Conservation (phyloP, 2,797 vertebrate genomes). For the Kryptopterus vitreolus region DNA sequence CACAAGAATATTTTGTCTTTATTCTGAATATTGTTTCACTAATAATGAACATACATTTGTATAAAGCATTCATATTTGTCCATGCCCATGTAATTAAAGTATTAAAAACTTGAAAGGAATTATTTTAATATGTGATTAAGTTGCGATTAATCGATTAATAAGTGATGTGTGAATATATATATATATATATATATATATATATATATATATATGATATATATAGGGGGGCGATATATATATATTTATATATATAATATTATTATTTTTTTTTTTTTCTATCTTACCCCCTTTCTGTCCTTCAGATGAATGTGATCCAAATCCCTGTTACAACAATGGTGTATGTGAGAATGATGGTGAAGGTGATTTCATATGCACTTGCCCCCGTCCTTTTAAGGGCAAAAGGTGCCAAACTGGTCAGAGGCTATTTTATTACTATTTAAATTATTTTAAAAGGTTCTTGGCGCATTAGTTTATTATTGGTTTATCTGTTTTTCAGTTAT, state of each 20-base stretch:
- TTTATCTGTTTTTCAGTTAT: conserved; percentile 55
- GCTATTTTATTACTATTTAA: background rate
- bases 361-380: conserved; percentile 61
- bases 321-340: conserved; percentile 62
- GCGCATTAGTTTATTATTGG: background rate
- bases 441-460: background rate
- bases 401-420: conserved; percentile 64
- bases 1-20: no score
- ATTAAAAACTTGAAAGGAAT: no score
- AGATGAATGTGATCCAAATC: conserved; percentile 63
- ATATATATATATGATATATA: background rate
- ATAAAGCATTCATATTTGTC: no score
- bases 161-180: no score
- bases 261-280: background rate
- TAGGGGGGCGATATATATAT: no score
- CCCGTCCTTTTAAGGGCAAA: conserved; percentile 63
- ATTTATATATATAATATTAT: background rate
- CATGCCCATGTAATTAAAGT: no score
- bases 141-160: no score
- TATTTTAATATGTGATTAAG: no score
- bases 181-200: background rate
- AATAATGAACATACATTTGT: no score
- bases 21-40: no score
- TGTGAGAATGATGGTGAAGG: conserved; percentile 39
- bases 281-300: background rate